Percentiles rank a stretch among this genome's conserved stretches.
phyloP scores from a whole-genome alignment of 1,140 invertebrate genomes.

The Drosophila burlai region DNA sequence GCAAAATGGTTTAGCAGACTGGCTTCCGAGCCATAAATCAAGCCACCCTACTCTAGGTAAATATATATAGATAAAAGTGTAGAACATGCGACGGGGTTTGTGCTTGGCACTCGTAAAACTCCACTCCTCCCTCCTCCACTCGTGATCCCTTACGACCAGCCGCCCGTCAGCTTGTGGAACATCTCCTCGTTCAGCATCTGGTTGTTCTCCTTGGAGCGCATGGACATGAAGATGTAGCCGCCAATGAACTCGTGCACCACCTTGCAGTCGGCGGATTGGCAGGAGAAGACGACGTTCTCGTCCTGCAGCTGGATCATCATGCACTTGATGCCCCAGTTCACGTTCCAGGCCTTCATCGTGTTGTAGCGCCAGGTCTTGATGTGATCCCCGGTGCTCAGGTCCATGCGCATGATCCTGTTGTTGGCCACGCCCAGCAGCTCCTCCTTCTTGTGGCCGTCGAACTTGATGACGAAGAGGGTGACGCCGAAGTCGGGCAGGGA shows the following conservation, averaged over 20 bases:
- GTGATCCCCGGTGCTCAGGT: slow-evolving; percentile 96
- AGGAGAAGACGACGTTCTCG: slow-evolving; percentile 96
- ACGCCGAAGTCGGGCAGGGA: slow-evolving; percentile 98
- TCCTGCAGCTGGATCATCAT: slow-evolving; percentile 99
- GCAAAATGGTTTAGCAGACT: slow-evolving; percentile 4
- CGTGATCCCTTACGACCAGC: slow-evolving; percentile 88
- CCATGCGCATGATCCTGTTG: slow-evolving; percentile 98
- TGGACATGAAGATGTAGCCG: slow-evolving; percentile 99
- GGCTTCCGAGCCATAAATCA: slow-evolving; percentile 29
- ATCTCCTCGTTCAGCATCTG: slow-evolving; percentile 98
- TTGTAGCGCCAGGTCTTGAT: slow-evolving; percentile 99
- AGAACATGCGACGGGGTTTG: slow-evolving; percentile 65
- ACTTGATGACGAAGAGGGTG: slow-evolving; percentile 98
- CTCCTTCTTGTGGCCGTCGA: slow-evolving; percentile 94
- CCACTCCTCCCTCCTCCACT: slow-evolving; percentile 10
- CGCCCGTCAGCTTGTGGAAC: slow-evolving; percentile 99
- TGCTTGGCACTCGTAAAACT: slow-evolving; percentile 66
- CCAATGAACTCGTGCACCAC: slow-evolving; percentile 99
- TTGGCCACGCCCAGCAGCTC: slow-evolving; percentile 97
- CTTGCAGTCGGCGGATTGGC: slow-evolving; percentile 98
- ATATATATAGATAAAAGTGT: slow-evolving; percentile 46
- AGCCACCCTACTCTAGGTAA: slow-evolving; percentile 38
- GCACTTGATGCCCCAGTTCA: slow-evolving; percentile 99
- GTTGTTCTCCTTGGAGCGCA: slow-evolving; percentile 99
- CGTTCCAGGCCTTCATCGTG: slow-evolving; percentile 99